Base-by-base conservation (phyloP, 2,888 invertebrate species). In the Drosophila paracracens region DNA sequence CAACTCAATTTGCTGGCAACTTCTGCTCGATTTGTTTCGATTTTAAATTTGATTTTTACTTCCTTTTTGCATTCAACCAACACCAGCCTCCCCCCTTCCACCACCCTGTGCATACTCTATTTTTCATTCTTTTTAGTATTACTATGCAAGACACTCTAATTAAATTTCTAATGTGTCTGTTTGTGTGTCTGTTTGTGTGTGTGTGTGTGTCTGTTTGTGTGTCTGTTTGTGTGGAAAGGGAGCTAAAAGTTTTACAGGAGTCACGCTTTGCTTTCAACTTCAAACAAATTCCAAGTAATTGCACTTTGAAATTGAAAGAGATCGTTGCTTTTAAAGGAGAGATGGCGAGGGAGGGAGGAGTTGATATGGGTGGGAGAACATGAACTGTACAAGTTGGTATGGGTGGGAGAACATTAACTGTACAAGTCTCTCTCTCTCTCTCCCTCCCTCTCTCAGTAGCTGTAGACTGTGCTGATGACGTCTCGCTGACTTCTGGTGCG, bases 281-380 rank as follows among this genome's bases (percentile, higher is more conserved):
- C 82, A 87, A 89, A 79, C 82, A 85, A 87, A 87, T 84, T 85
- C 64, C 88, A 87, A 89, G 89, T 87, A 89, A 89, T 87, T 89
- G 89, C 84, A 75, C 88, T 76, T 83, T 73, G 70, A 81, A 88
- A 83, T 83, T 81, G n/a, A 57, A 58, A 21, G 25, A 58, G 31
- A 38, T 46, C 38, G 11, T 68, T 4, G 10, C 21, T 52, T 29
- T n/a, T n/a, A 16, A 13, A n/a, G 31, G 36, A 2, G 4, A 16
- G 40, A 3, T n/a, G 5, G 4, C 13, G 16, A 6, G 8, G 27
- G 21, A 5, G 11, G 4, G 13, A 25, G 46, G 5, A n/a, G 52
- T 31, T 38, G 18, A 3, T 2, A 38, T 18, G 18, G 18, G 18
- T 38, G 36, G 6, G n/a, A 35, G 1, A 54, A 72, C 77, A 77